phyloP scores from a whole-genome alignment of 2,113 vertebrate genomes.

The Cololabis saira region DNA sequence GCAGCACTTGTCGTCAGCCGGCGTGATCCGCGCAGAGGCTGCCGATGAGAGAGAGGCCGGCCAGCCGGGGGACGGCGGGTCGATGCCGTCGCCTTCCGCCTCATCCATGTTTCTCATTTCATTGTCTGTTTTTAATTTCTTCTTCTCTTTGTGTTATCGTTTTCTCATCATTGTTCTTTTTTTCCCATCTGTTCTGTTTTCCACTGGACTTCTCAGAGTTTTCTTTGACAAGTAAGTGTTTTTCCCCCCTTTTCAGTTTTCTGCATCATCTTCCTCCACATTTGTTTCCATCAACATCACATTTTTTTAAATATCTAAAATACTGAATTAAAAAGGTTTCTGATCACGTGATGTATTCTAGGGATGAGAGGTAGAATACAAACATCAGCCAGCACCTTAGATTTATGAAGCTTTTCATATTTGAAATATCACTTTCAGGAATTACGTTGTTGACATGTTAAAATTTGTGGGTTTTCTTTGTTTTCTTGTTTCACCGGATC shows the following conservation, averaged over 20 bases:
- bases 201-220: slow-evolving; percentile 89
- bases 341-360: neutral
- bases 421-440: too few relatives aligned
- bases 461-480: too few relatives aligned
- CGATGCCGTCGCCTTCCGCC: slow-evolving; percentile 27
- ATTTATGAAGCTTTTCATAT: too few relatives aligned
- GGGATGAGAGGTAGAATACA: too few relatives aligned
- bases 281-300: slow-evolving; percentile 25
- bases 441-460: too few relatives aligned
- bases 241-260: slow-evolving; percentile 36
- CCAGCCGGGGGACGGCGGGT: neutral
- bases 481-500: too few relatives aligned
- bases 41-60: too few relatives aligned
- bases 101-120: slow-evolving; percentile 70
- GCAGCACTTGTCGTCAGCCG: too few relatives aligned
- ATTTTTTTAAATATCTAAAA: neutral
- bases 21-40: too few relatives aligned
- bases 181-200: slow-evolving; percentile 84
- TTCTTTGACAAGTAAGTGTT: slow-evolving; percentile 95
- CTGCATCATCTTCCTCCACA: slow-evolving; percentile 31
- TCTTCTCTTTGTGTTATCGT: slow-evolving; percentile 70
- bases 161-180: slow-evolving; percentile 76
- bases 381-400: too few relatives aligned
- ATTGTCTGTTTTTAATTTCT: slow-evolving; percentile 75
- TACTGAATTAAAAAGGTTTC: neutral